These are phyloP conservation scores for Junonia oenone DNA, from an alignment of 2,888 invertebrate species.

Conservation along the genomic window DNA sequence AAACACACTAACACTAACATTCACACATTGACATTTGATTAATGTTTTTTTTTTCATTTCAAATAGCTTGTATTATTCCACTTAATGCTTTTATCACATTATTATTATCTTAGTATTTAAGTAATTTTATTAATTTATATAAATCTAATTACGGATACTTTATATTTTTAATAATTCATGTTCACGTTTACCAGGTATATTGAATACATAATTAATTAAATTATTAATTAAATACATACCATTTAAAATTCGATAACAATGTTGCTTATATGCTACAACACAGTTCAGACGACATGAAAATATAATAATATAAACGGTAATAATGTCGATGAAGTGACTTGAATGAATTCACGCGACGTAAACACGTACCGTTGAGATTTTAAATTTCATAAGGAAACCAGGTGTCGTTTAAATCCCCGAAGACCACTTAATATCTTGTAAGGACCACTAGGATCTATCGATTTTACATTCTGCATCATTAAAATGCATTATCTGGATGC, in stretches of 20 bases:
- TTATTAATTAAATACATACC: conserved; percentile 20
- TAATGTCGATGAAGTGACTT: conserved; percentile 1
- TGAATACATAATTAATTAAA: conserved; percentile 21
- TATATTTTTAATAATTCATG: conserved; percentile 25
- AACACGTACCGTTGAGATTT: conserved; percentile 26
- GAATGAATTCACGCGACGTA: conserved; percentile 6
- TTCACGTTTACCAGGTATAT: conserved; percentile 18
- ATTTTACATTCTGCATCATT: conserved; percentile 73
- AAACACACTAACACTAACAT: neutral
- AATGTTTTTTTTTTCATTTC: neutral
- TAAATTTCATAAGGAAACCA: conserved; percentile 46
- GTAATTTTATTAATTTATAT: conserved; percentile 7
- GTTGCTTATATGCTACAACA: conserved; percentile 16
- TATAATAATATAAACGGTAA: conserved; percentile 6
- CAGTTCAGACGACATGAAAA: conserved; percentile 1
- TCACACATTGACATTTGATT: neutral
- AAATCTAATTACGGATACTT: conserved; percentile 14
- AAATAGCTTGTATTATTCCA: neutral
- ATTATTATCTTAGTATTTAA: neutral
- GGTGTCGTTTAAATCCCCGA: conserved; percentile 55
- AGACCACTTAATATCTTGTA: conserved; percentile 47
- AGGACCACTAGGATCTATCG: conserved; percentile 51
- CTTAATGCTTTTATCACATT: neutral
- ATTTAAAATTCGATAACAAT: conserved; percentile 23
- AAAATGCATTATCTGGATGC: conserved; percentile 79